Evolutionary conservation across 2,888 invertebrate species (phyloP).

Genomic region (Lasioglossum morio): DNA sequence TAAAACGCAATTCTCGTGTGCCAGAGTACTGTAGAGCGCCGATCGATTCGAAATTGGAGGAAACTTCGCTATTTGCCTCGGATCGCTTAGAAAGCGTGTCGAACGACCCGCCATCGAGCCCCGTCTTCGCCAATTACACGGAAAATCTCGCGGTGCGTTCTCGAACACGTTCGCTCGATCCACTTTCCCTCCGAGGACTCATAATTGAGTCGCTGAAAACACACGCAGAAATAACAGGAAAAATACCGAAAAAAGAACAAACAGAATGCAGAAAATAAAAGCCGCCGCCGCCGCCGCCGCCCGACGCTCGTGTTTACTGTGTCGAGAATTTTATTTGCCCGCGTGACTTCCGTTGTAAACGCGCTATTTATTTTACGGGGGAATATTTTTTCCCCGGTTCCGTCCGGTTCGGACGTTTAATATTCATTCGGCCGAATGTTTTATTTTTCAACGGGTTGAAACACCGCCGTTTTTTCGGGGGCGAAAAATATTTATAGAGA

Average conservation of each 20-base stretch:
- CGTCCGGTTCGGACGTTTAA: conserved; percentile 3
- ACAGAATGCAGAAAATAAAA: not conserved
- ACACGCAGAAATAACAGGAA: not conserved
- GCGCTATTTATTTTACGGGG: conserved; percentile 13
- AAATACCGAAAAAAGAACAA: not conserved
- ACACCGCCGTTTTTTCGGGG: conserved; percentile 1
- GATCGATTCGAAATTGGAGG: not conserved
- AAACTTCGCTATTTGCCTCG: not conserved
- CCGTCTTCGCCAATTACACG: conserved; percentile 34
- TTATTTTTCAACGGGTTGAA: not conserved
- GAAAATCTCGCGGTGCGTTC: conserved; percentile 39
- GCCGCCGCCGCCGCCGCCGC: not conserved
- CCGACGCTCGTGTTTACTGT: not conserved
- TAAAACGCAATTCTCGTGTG: not conserved
- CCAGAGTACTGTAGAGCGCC: not conserved
- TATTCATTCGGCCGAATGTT: conserved; percentile 10
- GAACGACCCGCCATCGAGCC: conserved; percentile 19
- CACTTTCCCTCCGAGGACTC: conserved; percentile 37
- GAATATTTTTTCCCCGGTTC: not conserved
- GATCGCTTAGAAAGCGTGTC: conserved; percentile 52
- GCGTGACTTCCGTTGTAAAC: not conserved
- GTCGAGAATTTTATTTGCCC: conserved; percentile 14
- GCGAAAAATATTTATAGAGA: conserved; percentile 1
- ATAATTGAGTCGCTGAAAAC: conserved; percentile 10
- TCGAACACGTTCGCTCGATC: conserved; percentile 11